Conservation (phyloP, 2,113 vertebrate species). For the Indicator maculatus region DNA sequence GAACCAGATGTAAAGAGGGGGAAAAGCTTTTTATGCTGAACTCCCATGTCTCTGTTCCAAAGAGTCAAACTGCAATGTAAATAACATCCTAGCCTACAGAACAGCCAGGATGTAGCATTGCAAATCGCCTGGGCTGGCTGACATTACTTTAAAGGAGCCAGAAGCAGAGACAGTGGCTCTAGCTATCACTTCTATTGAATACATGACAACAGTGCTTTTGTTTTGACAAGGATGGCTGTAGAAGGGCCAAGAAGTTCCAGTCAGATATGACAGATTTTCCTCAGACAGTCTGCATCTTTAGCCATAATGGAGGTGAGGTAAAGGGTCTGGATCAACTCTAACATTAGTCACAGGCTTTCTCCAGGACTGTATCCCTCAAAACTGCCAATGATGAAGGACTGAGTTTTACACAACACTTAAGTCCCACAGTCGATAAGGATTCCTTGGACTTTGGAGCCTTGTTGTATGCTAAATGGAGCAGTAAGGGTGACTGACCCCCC, state of each 20-base stretch:
- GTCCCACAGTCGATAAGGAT: not conserved
- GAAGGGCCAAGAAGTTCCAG: not conserved
- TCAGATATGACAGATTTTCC: not conserved
- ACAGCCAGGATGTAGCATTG: not conserved
- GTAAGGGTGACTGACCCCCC: not conserved
- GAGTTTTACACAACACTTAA: not conserved
- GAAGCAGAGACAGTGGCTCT: not conserved
- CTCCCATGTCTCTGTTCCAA: not conserved
- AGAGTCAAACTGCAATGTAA: not conserved
- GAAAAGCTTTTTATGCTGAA: not conserved
- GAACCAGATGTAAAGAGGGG: not conserved
- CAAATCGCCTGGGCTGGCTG: not conserved
- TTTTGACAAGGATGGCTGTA: not conserved
- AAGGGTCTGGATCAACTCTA: not conserved
- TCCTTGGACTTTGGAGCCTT: not conserved
- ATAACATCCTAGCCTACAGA: not conserved
- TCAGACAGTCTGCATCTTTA: not conserved
- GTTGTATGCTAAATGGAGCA: not conserved
- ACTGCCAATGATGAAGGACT: not conserved
- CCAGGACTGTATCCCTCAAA: not conserved
- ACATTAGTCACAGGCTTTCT: not conserved
- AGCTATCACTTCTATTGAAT: accelerated
- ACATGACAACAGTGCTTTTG: not conserved
- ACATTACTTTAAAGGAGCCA: not conserved
- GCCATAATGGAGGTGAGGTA: not conserved